A percentile compares a stretch with the other conserved stretches of the same genome.
phyloP scores from a whole-genome alignment of 64 coral and sea anemone genomes.

The Stichodactyla helianthus region DNA sequence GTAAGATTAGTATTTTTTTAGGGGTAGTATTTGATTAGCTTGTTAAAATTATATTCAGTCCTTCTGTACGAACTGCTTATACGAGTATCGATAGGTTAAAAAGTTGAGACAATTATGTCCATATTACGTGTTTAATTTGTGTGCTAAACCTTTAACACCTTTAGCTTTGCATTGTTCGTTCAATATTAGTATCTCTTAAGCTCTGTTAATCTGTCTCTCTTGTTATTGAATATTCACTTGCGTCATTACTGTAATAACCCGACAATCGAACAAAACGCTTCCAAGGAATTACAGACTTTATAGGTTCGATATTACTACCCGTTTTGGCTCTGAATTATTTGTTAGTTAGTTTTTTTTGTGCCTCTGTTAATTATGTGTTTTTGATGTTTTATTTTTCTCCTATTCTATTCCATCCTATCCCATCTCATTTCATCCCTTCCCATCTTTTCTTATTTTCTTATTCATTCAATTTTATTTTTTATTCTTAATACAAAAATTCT shows the following conservation, averaged over 20 bases:
- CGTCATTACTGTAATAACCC: no score
- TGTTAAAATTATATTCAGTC: background rate
- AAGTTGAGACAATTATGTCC: background rate
- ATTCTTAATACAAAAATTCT: background rate
- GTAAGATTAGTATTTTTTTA: conserved; percentile 17
- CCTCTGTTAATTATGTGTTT: no score
- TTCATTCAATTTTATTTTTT: background rate
- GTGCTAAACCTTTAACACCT: background rate
- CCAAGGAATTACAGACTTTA: no score
- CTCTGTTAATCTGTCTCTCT: background rate
- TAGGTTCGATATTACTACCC: no score
- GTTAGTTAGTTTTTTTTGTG: no score
- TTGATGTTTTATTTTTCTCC: no score
- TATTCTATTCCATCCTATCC: no score
- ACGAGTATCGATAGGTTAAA: background rate
- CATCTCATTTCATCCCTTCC: no score
- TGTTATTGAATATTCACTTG: no score
- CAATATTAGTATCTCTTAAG: background rate
- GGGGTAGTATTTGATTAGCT: background rate
- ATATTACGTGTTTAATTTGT: background rate
- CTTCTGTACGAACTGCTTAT: background rate
- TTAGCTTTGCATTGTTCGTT: background rate
- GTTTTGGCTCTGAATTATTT: no score
- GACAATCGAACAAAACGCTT: no score
- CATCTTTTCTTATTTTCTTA: background rate